Evolutionary conservation across 2,888 invertebrate genomes (phyloP), one percentile per base, ranked within the genome.

Genomic region (Thymelicus lineola): DNA sequence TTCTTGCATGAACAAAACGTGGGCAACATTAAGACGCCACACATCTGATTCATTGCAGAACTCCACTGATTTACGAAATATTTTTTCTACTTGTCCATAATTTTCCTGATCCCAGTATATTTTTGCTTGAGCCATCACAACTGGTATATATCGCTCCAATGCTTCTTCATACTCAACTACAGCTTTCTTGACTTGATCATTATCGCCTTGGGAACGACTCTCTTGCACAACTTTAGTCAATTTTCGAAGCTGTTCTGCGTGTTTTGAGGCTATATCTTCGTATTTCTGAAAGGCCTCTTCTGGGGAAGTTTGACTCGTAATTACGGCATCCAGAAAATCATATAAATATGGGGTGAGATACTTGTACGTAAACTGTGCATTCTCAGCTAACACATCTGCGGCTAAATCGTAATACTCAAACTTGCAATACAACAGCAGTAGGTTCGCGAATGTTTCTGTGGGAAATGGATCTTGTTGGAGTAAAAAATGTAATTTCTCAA

Each of bases 81-180:
- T 98, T 85, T 98, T 98, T 86, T 99, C 99, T 1, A 99, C 99
- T 83, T 99, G 98, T 1, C 96, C 95, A 82, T 99, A 99, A 85
- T 99, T 98, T 84, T 98, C 98, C 86, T 97, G 95, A 76, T 99
- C 98, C 99, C 99, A 99, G 83, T 98, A 98, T 75, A 99, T 98
- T 94, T 99, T 99, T 0, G 99, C 99, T 88, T 99, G 98, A 0
- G 99, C 98, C 99, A 99, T 99, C n/a, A 99, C 95, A 0, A 99
- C 98, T 0, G 99, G 99, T 73, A 99, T 96, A 82, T 99, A 99
- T 78, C 98, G 94, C 83, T 98, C 98, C 74, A 99, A 86, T 0
- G 97, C 96, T 79, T 97, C 97, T 83, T 99, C 98, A 82, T 98
- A 98, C 82, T 98, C 98, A 67, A 97, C 96, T 0, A 99, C 97